Evolutionary conservation across 2,113 vertebrate species (phyloP).

Genomic region (Pituophis catenifer): DNA sequence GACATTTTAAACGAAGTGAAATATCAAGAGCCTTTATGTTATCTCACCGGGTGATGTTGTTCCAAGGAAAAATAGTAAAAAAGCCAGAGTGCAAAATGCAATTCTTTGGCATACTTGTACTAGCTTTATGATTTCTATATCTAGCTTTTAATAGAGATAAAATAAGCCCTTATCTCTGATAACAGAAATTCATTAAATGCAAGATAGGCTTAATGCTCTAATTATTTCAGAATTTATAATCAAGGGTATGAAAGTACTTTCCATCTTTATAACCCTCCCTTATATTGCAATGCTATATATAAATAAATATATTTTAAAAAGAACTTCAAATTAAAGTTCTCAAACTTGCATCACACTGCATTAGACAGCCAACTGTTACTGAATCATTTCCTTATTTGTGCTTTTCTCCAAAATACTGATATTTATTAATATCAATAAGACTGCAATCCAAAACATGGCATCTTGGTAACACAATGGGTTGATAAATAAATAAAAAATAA

Average conservation of each 20-base stretch:
- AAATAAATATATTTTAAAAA: background rate
- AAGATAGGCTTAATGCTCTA: background rate
- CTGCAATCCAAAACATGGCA: background rate
- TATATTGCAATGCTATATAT: background rate
- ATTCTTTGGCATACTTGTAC: background rate
- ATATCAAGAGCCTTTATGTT: background rate
- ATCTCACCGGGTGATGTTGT: background rate
- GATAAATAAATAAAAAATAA: background rate
- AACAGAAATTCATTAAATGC: background rate
- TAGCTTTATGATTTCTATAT: background rate
- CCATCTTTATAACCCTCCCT: background rate
- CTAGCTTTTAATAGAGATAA: background rate
- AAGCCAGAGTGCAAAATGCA: background rate
- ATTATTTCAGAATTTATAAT: background rate
- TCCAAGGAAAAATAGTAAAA: background rate
- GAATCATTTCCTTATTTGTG: background rate
- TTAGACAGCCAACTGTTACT: background rate
- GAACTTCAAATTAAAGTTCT: background rate
- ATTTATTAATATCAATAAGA: constrained; percentile 15
- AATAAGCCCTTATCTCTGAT: background rate
- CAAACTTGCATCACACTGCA: constrained; percentile 5
- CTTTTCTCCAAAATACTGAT: constrained; percentile 16
- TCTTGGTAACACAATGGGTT: constrained; percentile 37
- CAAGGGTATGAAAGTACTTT: background rate
- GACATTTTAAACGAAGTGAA: background rate